Percentiles rank a stretch among this genome's conserved stretches.
Conservation (phyloP, 2,797 vertebrate genomes). For the Numenius phaeopus region DNA sequence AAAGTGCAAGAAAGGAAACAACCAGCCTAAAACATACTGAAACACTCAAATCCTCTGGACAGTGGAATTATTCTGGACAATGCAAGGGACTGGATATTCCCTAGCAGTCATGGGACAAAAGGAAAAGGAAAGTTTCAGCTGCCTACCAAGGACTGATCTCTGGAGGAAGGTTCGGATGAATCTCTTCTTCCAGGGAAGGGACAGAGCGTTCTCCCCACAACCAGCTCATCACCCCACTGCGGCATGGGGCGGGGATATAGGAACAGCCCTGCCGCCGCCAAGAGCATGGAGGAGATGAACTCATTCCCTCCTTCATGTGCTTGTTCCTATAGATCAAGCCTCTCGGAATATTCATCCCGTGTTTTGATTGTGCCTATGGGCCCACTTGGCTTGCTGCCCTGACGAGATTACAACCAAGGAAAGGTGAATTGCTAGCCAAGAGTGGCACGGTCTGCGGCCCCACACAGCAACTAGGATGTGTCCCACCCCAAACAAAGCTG, state of each 20-base stretch:
- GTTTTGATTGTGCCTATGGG: not conserved
- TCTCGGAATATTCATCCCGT: not conserved
- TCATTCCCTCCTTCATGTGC: not conserved
- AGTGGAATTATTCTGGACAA: not conserved
- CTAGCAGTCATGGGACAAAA: not conserved
- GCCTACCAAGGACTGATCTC: not conserved
- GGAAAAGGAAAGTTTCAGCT: constrained; percentile 9
- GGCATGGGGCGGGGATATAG: not conserved
- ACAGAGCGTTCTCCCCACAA: not conserved
- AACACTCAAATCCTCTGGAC: not conserved
- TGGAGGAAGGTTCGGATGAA: not conserved
- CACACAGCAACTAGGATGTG: not conserved
- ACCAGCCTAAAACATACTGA: not conserved
- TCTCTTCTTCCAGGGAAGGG: constrained; percentile 45
- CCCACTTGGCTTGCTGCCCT: not conserved
- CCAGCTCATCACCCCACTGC: not conserved
- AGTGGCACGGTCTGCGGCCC: not conserved
- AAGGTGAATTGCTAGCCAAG: not conserved
- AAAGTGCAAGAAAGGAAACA: not conserved
- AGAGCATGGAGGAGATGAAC: not conserved
- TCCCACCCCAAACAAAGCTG: not conserved
- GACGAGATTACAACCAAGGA: not conserved
- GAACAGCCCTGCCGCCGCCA: not conserved
- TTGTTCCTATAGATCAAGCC: not conserved
- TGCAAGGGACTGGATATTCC: not conserved